These are phyloP conservation scores for Psylliodes chrysocephalus DNA, from an alignment of 2,888 invertebrate genomes.

Conservation along the genomic window DNA sequence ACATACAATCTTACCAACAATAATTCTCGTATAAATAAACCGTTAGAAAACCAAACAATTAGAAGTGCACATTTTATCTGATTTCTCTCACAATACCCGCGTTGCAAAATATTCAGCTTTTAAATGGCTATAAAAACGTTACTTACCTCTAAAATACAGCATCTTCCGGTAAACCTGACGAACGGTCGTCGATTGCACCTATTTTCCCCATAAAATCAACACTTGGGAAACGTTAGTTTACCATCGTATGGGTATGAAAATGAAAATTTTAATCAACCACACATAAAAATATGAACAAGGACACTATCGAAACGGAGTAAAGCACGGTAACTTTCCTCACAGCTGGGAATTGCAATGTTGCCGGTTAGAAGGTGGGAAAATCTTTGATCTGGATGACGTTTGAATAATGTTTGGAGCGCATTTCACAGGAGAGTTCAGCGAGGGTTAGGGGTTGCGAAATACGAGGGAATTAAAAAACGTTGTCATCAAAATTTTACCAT, in stretches of 20 bases:
- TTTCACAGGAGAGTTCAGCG: conserved; percentile 1
- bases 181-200: neutral
- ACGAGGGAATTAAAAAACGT: neutral
- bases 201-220: conserved; percentile 16
- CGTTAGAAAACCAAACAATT: conserved; percentile 7
- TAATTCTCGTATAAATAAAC: neutral
- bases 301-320: conserved; percentile 39
- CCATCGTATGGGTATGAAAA: neutral
- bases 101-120: neutral
- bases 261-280: conserved; percentile 27
- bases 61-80: neutral
- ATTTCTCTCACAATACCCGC: conserved; percentile 14
- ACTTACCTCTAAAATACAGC: conserved; percentile 36
- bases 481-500: no score
- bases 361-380: conserved; percentile 25
- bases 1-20: neutral
- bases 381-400: conserved; percentile 25
- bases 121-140: neutral
- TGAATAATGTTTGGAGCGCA: conserved; percentile 25
- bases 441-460: neutral
- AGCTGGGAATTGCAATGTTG: conserved; percentile 38
- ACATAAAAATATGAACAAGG: conserved; percentile 46
- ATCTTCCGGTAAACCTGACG: conserved; percentile 21
- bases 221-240: conserved; percentile 2
- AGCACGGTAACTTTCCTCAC: conserved; percentile 46